Conservation (phyloP, 2,797 vertebrate species). For the Varecia variegata region DNA sequence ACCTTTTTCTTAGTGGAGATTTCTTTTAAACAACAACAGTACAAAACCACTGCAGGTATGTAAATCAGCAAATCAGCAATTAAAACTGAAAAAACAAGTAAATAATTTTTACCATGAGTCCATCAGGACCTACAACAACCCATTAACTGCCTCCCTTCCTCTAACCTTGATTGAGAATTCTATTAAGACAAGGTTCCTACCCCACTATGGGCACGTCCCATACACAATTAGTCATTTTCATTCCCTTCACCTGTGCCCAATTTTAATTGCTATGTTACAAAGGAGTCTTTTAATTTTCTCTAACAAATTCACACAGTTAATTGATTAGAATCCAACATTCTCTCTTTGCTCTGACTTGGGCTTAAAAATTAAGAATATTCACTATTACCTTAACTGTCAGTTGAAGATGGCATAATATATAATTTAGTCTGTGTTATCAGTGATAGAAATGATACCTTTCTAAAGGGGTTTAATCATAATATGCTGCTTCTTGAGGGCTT, state of each 20-base stretch:
- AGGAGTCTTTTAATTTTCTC: background rate
- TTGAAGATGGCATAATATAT: background rate
- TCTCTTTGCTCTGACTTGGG: background rate
- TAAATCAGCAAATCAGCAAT: constrained; percentile 93
- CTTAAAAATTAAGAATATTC: background rate
- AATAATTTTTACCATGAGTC: background rate
- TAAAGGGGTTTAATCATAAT: background rate
- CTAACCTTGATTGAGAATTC: background rate
- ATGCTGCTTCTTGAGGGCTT: background rate
- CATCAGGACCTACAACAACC: background rate
- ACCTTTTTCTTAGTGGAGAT: constrained; percentile 92
- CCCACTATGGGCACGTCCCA: no score
- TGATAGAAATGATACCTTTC: background rate
- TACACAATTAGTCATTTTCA: background rate
- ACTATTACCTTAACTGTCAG: background rate
- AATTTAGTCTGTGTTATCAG: background rate
- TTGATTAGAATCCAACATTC: background rate
- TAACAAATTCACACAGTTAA: background rate
- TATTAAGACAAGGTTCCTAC: background rate
- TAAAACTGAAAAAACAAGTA: constrained; percentile 88
- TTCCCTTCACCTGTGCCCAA: background rate
- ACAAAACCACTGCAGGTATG: constrained; percentile 94
- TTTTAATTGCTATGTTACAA: background rate
- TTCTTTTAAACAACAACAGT: constrained; percentile 91
- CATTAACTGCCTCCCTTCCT: background rate